Percentiles rank a stretch among this genome's conserved stretches.
These are phyloP conservation scores for Graptemys geographica DNA, from an alignment of 2,797 vertebrate genomes.

Conservation along the genomic window DNA sequence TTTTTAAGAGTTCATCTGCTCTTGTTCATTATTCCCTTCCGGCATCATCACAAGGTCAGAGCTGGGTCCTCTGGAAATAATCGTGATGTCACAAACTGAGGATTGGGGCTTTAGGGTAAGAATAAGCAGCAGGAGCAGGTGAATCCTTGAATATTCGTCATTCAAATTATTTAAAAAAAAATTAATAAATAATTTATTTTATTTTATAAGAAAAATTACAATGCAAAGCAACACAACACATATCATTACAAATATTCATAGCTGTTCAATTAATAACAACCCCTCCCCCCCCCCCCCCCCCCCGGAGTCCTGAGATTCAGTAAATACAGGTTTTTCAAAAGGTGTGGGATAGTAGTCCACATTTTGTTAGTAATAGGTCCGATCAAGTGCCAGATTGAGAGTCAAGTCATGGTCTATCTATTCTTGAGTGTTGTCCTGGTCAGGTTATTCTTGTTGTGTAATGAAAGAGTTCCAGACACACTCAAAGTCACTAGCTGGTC, in stretches of 20 bases:
- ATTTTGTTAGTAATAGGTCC: slow-evolving; percentile 61
- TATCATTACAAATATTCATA: slow-evolving; percentile 76
- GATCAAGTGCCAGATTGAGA: slow-evolving; percentile 66
- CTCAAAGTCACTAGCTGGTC: slow-evolving; percentile 77
- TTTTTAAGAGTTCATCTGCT: slow-evolving; percentile 64
- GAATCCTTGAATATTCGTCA: slow-evolving; percentile 63
- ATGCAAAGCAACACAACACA: slow-evolving; percentile 76
- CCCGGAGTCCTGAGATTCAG: slow-evolving; percentile 76
- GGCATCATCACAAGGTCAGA: not conserved
- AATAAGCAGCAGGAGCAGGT: slow-evolving; percentile 49
- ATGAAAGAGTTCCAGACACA: slow-evolving; percentile 74
- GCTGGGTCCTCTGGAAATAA: slow-evolving; percentile 14
- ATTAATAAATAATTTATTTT: slow-evolving; percentile 70
- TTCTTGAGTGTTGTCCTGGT: slow-evolving; percentile 74
- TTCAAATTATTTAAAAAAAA: slow-evolving; percentile 38
- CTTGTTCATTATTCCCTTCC: slow-evolving; percentile 15
- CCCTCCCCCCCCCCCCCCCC: slow-evolving; percentile 64
- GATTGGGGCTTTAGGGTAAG: slow-evolving; percentile 35
- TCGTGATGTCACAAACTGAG: not conserved
- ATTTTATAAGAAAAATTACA: slow-evolving; percentile 73
- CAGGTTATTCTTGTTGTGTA: slow-evolving; percentile 76
- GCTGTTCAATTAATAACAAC: slow-evolving; percentile 73
- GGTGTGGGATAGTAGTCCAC: slow-evolving; percentile 67
- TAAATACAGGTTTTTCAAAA: slow-evolving; percentile 73
- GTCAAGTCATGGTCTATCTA: slow-evolving; percentile 77